Evolutionary conservation across 2,888 invertebrate genomes (phyloP).

Genomic region (Limnephilus lunatus): DNA sequence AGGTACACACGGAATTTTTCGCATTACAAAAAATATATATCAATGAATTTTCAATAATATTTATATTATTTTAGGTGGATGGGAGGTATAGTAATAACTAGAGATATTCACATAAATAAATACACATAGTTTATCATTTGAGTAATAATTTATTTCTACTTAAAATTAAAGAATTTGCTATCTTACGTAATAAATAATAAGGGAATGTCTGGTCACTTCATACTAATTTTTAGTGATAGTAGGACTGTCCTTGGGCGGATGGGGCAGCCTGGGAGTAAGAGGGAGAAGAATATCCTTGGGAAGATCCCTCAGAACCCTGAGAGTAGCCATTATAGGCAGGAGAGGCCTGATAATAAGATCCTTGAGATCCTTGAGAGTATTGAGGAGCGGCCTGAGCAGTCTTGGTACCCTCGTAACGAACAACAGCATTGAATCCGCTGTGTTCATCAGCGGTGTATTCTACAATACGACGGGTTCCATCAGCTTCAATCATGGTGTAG

Average conservation of each 20-base stretch:
- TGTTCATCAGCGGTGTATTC: slow-evolving; percentile 74
- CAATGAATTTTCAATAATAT: neutral
- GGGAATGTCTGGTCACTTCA: neutral
- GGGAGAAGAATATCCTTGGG: slow-evolving; percentile 5
- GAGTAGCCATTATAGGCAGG: neutral
- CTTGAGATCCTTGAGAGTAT: slow-evolving; percentile 21
- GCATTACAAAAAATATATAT: too few relatives aligned
- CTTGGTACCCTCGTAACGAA: slow-evolving; percentile 69
- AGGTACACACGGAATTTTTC: too few relatives aligned
- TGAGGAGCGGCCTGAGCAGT: slow-evolving; percentile 34
- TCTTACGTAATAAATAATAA: neutral
- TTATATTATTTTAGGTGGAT: neutral
- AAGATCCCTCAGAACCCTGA: slow-evolving; percentile 6
- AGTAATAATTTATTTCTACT: neutral
- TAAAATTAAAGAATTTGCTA: neutral
- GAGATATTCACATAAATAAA: neutral
- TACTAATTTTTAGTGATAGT: neutral
- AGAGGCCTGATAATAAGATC: slow-evolving; percentile 14
- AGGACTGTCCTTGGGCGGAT: neutral
- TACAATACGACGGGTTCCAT: slow-evolving; percentile 74
- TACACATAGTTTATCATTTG: neutral
- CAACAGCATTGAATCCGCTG: slow-evolving; percentile 75
- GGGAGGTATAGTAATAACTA: neutral
- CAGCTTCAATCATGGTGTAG: slow-evolving; percentile 76
- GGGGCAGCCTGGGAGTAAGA: neutral